Evolutionary conservation across 2,113 vertebrate species (phyloP).

Genomic region (Mastomys natalensis): DNA sequence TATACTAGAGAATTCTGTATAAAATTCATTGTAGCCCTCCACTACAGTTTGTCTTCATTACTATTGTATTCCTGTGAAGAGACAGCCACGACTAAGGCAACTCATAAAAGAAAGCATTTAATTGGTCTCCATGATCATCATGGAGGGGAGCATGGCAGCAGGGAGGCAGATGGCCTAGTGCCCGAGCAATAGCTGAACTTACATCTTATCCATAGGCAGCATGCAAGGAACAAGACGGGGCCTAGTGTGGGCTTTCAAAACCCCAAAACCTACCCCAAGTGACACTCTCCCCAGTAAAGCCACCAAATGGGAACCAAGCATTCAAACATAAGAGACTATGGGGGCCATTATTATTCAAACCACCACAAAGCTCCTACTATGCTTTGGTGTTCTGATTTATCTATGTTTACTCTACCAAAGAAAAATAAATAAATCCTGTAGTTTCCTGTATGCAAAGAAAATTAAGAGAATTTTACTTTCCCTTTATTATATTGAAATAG

Average conservation of each 20-base stretch:
- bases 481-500: slow-evolving; percentile 41
- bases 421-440: not conserved
- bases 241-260: not conserved
- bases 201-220: not conserved
- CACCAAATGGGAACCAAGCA: not conserved
- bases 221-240: not conserved
- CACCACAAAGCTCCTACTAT: not conserved
- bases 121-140: not conserved
- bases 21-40: not conserved
- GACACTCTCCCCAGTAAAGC: not conserved
- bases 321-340: not conserved
- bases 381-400: not conserved
- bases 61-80: not conserved
- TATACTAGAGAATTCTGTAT: not conserved
- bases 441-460: not conserved
- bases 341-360: not conserved
- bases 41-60: not conserved
- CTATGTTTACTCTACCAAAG: not conserved
- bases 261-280: not conserved
- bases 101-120: not conserved
- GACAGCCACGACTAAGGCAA: not conserved
- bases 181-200: not conserved
- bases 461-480: not conserved
- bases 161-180: not conserved
- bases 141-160: not conserved